A percentile compares a stretch with the other conserved stretches of the same genome.
Evolutionary conservation across 2,797 vertebrate species (phyloP).

Genomic region (Arctocebus calabarensis): DNA sequence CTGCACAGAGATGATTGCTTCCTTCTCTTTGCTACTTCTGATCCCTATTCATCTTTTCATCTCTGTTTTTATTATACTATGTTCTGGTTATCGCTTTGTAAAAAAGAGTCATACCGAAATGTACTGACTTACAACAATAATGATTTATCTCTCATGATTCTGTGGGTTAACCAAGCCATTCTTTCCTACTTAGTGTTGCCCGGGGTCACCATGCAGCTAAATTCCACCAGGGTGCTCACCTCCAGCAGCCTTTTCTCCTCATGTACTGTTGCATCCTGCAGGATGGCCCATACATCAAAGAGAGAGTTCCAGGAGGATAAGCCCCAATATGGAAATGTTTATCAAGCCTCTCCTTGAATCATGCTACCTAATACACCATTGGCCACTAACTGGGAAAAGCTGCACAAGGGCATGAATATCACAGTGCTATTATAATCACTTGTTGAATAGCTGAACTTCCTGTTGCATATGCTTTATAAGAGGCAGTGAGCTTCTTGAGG

Average conservation of each 20-base stretch:
- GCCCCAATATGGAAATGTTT: not conserved
- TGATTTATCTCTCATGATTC: not conserved
- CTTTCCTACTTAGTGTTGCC: not conserved
- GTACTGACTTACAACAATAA: not conserved
- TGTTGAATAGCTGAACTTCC: not conserved
- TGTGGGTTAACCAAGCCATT: not conserved
- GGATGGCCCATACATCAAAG: not conserved
- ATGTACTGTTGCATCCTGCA: not conserved
- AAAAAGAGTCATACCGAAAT: not conserved
- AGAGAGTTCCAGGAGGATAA: not conserved
- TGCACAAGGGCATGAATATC: too few relatives aligned
- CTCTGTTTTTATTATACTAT: not conserved
- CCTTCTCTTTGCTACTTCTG: not conserved
- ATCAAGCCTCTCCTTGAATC: not conserved
- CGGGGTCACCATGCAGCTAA: not conserved
- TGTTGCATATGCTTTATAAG: not conserved
- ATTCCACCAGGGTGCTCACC: not conserved
- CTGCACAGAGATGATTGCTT: not conserved
- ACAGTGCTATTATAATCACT: too few relatives aligned
- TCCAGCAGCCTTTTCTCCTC: not conserved
- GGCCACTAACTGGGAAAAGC: not conserved
- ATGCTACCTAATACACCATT: not conserved
- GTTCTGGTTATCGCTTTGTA: not conserved
- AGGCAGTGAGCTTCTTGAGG: not conserved
- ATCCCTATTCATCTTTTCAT: not conserved